Evolutionary conservation across 2,888 invertebrate genomes (phyloP), one percentile per base, ranked within the genome.

Genomic region (Trachelus iudaicus): DNA sequence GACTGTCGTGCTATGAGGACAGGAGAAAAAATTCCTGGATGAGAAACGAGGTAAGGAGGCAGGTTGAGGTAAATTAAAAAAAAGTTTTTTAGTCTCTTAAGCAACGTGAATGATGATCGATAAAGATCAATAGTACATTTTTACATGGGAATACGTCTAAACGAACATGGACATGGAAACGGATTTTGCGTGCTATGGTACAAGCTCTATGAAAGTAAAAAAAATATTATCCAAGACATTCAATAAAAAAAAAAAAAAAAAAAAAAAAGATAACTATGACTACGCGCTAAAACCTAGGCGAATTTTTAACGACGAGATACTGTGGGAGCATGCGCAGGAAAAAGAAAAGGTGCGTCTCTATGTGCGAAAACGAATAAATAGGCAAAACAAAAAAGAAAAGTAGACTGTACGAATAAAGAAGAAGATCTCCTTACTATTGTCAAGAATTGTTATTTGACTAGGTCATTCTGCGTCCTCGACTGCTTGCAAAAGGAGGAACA

Each of bases 401-500:
- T 75, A 76, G 34, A 75, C 76, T 81, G 78, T 71, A 71, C 12
- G 71, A 71, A 71, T 82, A 77, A 83, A 77, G 83, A 85, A 88
- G 84, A 85, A 81, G 80, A 84, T 85, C 77, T 88, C 82, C 91
- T 91, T 91, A 91, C 91, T 90, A 90, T 89, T 87, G 83, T 86
- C 84, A 90, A 91, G 85, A 89, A 90, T 89, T 90, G 89, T 91
- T 91, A 91, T 89, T 90, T 90, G 89, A 90, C 89, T 89, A 91
- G 86, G 85, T 90, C 91, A 90, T 90, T 91, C 89, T 88, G 90
- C 89, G 87, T 90, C 90, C 89, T 89, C 86, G 89, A 90, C 89
- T 91, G 91, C 91, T 91, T 91, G 90, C 86, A 90, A 87, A 82
- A 83, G 81, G 80, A 82, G 80, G 83, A 87, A 87, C 82, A 86